Evolutionary conservation across 2,888 invertebrate species (phyloP), one percentile per base, ranked within the genome.

Genomic region (Strigamia transsilvanica): DNA sequence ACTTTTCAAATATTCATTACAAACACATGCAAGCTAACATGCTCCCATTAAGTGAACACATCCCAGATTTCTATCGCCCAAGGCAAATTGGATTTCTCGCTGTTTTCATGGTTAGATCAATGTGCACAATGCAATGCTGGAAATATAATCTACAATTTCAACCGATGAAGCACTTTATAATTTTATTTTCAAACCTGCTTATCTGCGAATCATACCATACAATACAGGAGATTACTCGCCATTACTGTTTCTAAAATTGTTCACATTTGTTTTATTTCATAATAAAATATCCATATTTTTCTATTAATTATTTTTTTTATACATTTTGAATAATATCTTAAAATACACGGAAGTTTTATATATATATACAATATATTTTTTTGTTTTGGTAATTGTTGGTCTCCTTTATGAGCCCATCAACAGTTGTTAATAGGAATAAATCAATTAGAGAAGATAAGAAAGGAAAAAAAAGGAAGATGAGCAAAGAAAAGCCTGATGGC

Each of bases 1-100:
- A 66, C 61, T 66, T 66, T 66, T 66, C 61, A 66, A 66, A 66
- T 66, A 66, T 66, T 66, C 61, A 66, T 66, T 66, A 66, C 61
- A 21, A 66, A 66, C 61, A 66, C 61, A 66, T 66, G 61, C 61
- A 66, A 66, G 61, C 61, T 66, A 66, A 66, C 61, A 66, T 66
- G 61, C 61, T 66, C 61, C 61, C 61, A 66, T 66, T 66, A 66
- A 66, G 61, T 66, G 61, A 66, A 66, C 61, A 66, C 61, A 66
- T 66, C 61, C 61, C 61, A 66, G 61, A 66, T 66, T 66, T 66
- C 61, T 66, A 66, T 66, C 61, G 61, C 61, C 61, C 61, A 23
- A 66, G 61, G 61, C 61, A 66, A 66, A 66, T 66, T 66, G 61
- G 61, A 66, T 66, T 66, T 66, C 61, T 66, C 61, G 61, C 61